Conservation (phyloP, 2,113 vertebrate species). For the Hylia prasina region DNA sequence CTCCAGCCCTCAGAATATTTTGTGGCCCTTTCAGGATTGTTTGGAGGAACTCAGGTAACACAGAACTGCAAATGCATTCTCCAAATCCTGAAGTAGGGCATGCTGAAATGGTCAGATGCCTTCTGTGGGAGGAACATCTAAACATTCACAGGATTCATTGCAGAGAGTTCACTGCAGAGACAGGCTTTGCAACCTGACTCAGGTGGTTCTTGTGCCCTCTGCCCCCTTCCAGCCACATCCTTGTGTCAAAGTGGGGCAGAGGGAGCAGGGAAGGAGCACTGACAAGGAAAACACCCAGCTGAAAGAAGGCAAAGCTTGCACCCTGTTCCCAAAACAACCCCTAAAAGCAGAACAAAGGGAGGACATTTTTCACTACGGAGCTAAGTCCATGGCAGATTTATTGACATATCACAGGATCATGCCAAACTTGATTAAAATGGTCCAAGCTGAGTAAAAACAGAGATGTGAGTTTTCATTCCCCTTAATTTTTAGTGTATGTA, state of each 20-base stretch:
- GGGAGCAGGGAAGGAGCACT: background rate
- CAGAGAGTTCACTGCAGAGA: background rate
- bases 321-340: background rate
- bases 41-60: background rate
- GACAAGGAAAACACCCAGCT: background rate
- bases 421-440: background rate
- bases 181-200: background rate
- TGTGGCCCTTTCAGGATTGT: background rate
- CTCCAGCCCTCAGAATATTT: fast-evolving
- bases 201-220: background rate
- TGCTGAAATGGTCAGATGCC: background rate
- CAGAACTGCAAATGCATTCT: background rate
- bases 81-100: background rate
- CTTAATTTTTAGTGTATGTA: background rate
- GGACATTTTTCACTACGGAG: background rate
- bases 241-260: background rate
- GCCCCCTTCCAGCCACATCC: background rate
- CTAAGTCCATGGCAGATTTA: background rate
- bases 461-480: background rate
- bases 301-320: background rate
- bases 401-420: background rate
- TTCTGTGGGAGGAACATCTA: background rate
- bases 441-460: background rate
- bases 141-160: background rate
- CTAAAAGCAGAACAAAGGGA: background rate